Base-by-base conservation (phyloP, 2,888 invertebrate genomes). In the Drosophila nr. fundita region DNA sequence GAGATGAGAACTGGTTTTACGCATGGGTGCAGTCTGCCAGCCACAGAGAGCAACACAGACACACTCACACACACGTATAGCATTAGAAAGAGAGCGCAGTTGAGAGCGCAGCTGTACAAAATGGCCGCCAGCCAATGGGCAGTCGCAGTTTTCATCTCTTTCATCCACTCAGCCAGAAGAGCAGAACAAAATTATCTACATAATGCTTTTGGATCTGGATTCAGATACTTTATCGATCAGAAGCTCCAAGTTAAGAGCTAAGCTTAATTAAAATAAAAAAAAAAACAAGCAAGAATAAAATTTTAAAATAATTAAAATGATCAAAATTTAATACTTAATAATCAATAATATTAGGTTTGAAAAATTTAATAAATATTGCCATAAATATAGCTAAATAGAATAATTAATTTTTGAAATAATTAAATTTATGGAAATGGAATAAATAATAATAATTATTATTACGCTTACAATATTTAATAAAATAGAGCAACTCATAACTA, bases 1-100 rank as follows among this genome's bases (percentile, higher is more conserved):
- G 57, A 73, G 30, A 6, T 24, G 60, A 82, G 73, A 85, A 85
- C 85, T 87, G 85, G 85, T 85, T 85, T 89, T 84, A 87, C 89
- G 87, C 89, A 81, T 85, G 85, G 89, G 89, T 90, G 85, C 90
- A 76, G 72, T 10, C 50, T 21, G 30, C 34, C 32, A 24, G 48
- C 34, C 27, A 13, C 29, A 24, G 64, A 50, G 36, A 55, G 52
- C 55, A 49, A 8, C 32, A 36, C 29, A n/a, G 34, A 61, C 68
- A 32, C 15, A 42, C 68, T 34, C 67, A 49, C 34, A 38, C 48
- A 62, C 45, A 42, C 11, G 11, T 6, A 2, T 11, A 30, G 27
- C 27, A 57, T 76, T 83, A 82, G 87, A 85, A 54, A 67, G 79
- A 85, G 80, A 57, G 82, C 62, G 68, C 52, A 32, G n/a, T 10